Evolutionary conservation across 2,113 vertebrate species (phyloP).

Genomic region (Myrmecophaga tridactyla): DNA sequence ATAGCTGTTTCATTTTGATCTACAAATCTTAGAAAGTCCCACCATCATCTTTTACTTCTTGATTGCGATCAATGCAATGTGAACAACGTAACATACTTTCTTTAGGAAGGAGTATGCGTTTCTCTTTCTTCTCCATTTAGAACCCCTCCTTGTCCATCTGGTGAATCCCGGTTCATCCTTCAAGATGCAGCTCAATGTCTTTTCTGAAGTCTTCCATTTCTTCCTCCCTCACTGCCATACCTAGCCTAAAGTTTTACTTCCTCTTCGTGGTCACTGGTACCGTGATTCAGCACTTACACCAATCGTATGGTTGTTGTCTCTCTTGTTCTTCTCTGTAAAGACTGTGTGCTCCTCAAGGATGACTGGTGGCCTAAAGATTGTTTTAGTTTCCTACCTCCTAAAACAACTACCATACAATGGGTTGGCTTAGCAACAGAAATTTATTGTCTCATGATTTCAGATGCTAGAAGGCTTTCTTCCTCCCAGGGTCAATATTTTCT

Average conservation of each 20-base stretch:
- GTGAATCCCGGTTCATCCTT: not conserved
- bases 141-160: not conserved
- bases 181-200: not conserved
- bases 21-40: not conserved
- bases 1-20: slow-evolving; percentile 42
- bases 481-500: too few relatives aligned
- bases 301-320: not conserved
- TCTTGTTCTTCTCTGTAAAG: not conserved
- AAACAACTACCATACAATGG: too few relatives aligned
- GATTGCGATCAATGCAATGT: not conserved
- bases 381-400: too few relatives aligned
- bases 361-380: not conserved
- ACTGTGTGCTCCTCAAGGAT: not conserved
- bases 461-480: too few relatives aligned
- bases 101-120: not conserved
- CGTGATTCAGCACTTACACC: not conserved
- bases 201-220: not conserved
- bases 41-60: not conserved
- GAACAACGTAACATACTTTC: not conserved
- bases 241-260: not conserved
- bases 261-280: not conserved
- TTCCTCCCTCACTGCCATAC: not conserved
- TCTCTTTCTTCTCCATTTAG: not conserved
- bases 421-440: too few relatives aligned
- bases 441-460: too few relatives aligned